Percentiles rank a stretch among this genome's conserved stretches.
Conservation (phyloP, 2,797 vertebrate species). For the Manis crassicaudata region DNA sequence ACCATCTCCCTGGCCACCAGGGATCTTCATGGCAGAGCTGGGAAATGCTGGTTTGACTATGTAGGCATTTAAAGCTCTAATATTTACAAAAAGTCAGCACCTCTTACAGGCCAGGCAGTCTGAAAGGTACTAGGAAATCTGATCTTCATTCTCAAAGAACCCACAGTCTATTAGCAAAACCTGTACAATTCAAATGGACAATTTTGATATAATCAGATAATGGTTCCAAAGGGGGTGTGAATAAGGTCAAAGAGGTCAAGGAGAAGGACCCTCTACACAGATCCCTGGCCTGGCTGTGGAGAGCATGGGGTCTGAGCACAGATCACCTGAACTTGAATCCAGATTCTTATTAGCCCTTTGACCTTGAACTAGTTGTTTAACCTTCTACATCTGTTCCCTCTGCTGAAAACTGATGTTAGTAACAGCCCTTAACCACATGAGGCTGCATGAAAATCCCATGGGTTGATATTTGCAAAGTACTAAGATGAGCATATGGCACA, state of each 20-base stretch:
- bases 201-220: neutral
- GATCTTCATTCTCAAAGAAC: neutral
- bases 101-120: neutral
- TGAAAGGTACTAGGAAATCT: neutral
- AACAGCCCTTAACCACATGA: no score
- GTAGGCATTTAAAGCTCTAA: neutral
- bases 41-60: neutral
- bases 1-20: neutral
- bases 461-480: no score
- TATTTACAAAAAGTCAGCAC: neutral
- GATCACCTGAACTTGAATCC: neutral
- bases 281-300: neutral
- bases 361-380: neutral
- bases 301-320: neutral
- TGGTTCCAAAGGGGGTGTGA: neutral
- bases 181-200: neutral
- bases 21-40: neutral
- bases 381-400: neutral
- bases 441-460: neutral
- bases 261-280: neutral
- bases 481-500: neutral
- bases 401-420: neutral
- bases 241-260: neutral
- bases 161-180: neutral
- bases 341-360: neutral